Evolutionary conservation across 2,113 vertebrate genomes (phyloP).

Genomic region (Pavo muticus): DNA sequence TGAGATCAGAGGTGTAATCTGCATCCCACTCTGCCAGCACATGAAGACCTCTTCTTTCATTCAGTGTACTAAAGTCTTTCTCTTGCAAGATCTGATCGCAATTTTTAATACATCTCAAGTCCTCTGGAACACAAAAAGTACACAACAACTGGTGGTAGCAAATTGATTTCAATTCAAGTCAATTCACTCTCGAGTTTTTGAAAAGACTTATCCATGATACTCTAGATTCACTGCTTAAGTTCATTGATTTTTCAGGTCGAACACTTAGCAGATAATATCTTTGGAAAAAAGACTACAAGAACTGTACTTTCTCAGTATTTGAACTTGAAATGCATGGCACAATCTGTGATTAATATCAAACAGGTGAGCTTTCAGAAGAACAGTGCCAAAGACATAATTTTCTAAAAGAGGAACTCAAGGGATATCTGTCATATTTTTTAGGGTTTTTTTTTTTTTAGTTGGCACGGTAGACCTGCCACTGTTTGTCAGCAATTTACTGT

Average conservation of each 20-base stretch:
- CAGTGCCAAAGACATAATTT: not conserved
- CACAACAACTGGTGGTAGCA: not conserved
- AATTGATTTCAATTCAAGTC: not conserved
- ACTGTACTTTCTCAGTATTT: not conserved
- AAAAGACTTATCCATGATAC: not conserved
- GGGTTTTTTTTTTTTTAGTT: not conserved
- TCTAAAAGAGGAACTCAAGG: not conserved
- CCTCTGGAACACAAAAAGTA: not conserved
- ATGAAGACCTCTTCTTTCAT: not conserved
- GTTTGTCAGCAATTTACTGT: not conserved
- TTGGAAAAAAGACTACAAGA: not conserved
- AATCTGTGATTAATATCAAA: not conserved
- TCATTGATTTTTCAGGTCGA: not conserved
- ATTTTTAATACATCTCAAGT: not conserved
- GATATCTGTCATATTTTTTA: rapidly evolving
- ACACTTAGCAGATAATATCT: not conserved
- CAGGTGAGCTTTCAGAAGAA: not conserved
- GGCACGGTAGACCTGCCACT: not conserved
- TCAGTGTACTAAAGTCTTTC: not conserved
- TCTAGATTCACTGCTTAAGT: not conserved
- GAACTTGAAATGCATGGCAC: rapidly evolving
- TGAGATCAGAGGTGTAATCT: not conserved
- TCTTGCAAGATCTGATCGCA: not conserved
- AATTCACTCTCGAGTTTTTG: not conserved
- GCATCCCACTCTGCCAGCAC: not conserved